Evolutionary conservation across 2,797 vertebrate species (phyloP), one percentile per base, ranked within the genome.

Genomic region (Mormyrus proboscirostris): DNA sequence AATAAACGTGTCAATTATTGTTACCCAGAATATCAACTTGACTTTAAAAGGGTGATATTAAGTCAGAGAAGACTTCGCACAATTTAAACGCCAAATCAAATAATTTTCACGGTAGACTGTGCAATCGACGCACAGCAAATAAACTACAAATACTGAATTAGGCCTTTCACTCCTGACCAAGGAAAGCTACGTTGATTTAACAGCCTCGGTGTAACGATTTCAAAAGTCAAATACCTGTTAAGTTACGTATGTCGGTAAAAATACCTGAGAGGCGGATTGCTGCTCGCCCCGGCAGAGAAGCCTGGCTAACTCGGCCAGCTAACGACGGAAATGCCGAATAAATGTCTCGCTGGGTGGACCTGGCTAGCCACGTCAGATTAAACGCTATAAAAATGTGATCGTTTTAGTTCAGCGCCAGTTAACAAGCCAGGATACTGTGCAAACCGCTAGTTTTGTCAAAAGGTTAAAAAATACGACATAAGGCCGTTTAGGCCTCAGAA

Each of bases 401-500:
- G 25, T 47, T 82, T 10, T 47, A 82, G 10, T 33, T 86, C 29
- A 53, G 47, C 50, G 2, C 83, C 50, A 22, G 50, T 51, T 51
- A 86, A 49, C 10, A 51, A 53, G 47, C 7, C 50, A 53, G 22
- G 10, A 25, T 86, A 5, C 5, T 19, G 22, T 29, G 3, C 14
- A 41, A 55, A 59, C 85, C 7, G 5, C 29, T 38, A 29, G 29
- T 38, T 57, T 89, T 89, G 89, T 89, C 83, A 84, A n/a, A 92
- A 92, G 92, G 93, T 92, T 44, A 88, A 93, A 76, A 95, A 96
- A 96, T 95, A 96, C 96, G 95, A 94, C 94, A 97, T 93, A 95
- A 94, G 95, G 95, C 96, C 96, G 94, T 94, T 93, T 93, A 95
- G 96, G 96, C 95, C 96, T 93, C 90, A 91, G 89, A 93, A 94